Evolutionary conservation across 1,140 invertebrate species (phyloP).

Genomic region (Zaprionus nigranus): DNA sequence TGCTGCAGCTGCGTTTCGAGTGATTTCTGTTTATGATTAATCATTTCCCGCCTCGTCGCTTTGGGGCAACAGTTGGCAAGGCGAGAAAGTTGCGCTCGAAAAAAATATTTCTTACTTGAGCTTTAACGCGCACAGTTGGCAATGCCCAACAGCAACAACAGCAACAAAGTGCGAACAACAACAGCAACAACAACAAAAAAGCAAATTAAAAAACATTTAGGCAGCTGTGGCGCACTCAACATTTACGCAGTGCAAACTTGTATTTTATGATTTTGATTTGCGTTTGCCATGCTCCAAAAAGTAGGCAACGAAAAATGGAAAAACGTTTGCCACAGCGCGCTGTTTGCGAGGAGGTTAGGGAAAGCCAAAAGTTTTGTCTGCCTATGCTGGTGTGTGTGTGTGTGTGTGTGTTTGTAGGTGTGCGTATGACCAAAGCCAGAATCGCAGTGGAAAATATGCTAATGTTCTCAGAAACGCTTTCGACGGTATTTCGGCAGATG

Average conservation of each 20-base stretch:
- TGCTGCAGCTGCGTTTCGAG: slow-evolving; percentile 52
- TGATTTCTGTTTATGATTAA: slow-evolving; percentile 69
- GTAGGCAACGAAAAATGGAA: slow-evolving; percentile 54
- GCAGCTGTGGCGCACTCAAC: slow-evolving; percentile 68
- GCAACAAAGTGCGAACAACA: slow-evolving; percentile 28
- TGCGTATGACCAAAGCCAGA: background rate
- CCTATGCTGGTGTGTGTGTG: slow-evolving; percentile 19
- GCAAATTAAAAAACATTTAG: slow-evolving; percentile 82
- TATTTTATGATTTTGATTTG: slow-evolving; percentile 81
- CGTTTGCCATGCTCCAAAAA: slow-evolving; percentile 53
- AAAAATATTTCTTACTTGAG: slow-evolving; percentile 57
- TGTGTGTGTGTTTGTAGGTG: slow-evolving; percentile 16
- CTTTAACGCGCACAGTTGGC: slow-evolving; percentile 48
- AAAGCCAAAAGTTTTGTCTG: slow-evolving; percentile 20
- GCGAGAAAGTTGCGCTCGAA: slow-evolving; percentile 42
- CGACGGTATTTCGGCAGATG: background rate
- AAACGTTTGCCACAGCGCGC: slow-evolving; percentile 10
- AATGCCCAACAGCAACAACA: slow-evolving; percentile 30
- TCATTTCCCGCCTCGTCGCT: slow-evolving; percentile 49
- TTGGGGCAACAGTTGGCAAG: slow-evolving; percentile 51
- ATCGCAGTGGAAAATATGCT: background rate
- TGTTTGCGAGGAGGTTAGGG: background rate
- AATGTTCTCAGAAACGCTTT: background rate
- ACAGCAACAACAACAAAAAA: slow-evolving; percentile 40
- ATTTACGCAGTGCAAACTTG: slow-evolving; percentile 81